Base-by-base conservation (phyloP, 2,888 invertebrate species). In the Andrena bucephala region DNA sequence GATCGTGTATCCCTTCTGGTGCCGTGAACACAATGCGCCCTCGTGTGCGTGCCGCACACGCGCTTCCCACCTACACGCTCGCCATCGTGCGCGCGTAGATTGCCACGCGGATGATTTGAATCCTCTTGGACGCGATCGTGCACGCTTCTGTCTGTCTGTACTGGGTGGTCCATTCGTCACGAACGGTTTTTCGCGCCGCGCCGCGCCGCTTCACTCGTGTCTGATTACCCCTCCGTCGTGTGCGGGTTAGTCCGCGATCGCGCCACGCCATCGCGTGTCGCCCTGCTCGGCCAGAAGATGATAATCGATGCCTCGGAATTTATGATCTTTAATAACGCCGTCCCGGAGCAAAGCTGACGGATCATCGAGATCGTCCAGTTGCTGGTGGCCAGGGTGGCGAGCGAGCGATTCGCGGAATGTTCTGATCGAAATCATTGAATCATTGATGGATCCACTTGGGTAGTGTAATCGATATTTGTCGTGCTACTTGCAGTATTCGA, bases 21-120 rank as follows among this genome's bases (percentile, higher is more conserved):
- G 65, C 77, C 82, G 81, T 77, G 87, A 88, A 72, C 84, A 85
- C 80, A 71, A 75, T 74, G 81, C 80, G 72, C 75, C 24, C 57
- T 27, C 13, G 24, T 57, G 24, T 57, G 29, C 50, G 63, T 29
- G 2, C 10, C 13, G 36, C 33, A n/a, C 36, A 31, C 8, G 66
- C 4, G 27, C 24, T 6, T 16, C 16, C 36, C 52, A 13, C 65
- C 10, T 20, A 20, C 36, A n/a, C 31, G n/a, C 7, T 33, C 8
- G 7, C 33, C 54, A 54, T 36, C 50, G 36, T 60, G 66, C 62
- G 80, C 76, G 68, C 60, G 79, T 72, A 83, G 59, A 78, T 84
- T 75, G 70, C 73, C 75, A 62, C 60, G 77, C 73, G 59, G 70
- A 81, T 78, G 70, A 78, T 72, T 69, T 36, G 67, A 65, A 70